A percentile compares a stretch with the other conserved stretches of the same genome.
Evolutionary conservation across 2,797 vertebrate species (phyloP).

Genomic region (Fringilla coelebs): DNA sequence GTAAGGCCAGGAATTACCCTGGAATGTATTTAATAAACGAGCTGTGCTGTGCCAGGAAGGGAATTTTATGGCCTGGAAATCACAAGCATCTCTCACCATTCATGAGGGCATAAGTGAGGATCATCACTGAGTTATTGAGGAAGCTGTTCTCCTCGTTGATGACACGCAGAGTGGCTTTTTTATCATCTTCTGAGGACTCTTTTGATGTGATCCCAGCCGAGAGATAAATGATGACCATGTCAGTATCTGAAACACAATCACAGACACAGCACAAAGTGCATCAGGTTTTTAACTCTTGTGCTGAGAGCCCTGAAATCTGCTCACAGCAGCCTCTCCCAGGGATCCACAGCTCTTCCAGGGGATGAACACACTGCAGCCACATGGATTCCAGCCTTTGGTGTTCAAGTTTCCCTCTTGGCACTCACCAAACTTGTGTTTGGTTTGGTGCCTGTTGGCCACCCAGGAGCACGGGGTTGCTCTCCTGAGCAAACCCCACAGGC

Average conservation of each 20-base stretch:
- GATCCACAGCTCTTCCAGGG: neutral
- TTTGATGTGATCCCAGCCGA: constrained; percentile 93
- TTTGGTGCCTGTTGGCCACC: neutral
- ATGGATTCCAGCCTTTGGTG: fast-evolving
- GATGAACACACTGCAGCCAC: neutral
- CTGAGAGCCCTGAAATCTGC: neutral
- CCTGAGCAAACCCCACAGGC: neutral
- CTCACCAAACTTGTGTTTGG: neutral
- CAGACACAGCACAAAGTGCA: neutral
- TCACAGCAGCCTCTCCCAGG: neutral
- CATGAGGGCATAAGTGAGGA: constrained; percentile 98
- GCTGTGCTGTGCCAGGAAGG: neutral
- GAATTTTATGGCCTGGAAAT: constrained; percentile 16
- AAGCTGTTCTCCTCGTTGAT: constrained; percentile 92
- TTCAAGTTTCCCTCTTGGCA: neutral
- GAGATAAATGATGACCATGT: constrained; percentile 95
- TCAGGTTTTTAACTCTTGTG: neutral
- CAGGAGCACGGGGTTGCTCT: neutral
- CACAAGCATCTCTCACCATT: constrained; percentile 81
- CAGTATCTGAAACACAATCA: constrained; percentile 80
- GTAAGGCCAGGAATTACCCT: neutral
- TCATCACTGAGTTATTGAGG: constrained; percentile 98
- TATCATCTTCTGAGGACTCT: constrained; percentile 91
- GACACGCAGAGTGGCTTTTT: constrained; percentile 90
- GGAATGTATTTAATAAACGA: neutral